Evolutionary conservation across 2,797 vertebrate species (phyloP).

Genomic region (Mus caroli): DNA sequence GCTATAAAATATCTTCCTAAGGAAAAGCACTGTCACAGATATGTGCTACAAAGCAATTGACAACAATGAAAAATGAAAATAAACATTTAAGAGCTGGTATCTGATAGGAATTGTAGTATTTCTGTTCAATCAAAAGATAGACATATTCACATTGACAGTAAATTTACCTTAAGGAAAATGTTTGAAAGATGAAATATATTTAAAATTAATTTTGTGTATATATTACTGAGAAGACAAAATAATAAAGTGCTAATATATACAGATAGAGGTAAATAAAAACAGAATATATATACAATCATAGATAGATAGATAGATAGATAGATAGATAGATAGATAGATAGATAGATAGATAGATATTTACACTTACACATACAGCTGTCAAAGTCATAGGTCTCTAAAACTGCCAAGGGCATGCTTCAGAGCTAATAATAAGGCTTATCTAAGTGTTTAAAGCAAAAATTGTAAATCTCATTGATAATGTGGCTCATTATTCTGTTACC

Average conservation of each 20-base stretch:
- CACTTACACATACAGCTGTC: background rate
- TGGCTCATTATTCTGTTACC: background rate
- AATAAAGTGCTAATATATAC: background rate
- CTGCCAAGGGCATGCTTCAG: background rate
- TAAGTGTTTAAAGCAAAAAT: background rate
- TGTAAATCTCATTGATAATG: background rate
- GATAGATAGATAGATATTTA: no score
- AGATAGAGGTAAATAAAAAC: background rate
- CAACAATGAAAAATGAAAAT: conserved; percentile 46
- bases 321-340: no score
- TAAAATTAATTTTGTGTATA: background rate
- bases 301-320: no score
- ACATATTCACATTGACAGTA: background rate
- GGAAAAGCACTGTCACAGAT: background rate
- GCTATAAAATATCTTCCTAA: conserved; percentile 23
- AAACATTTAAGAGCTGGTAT: background rate
- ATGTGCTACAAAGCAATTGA: background rate
- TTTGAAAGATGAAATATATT: background rate
- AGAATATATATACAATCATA: background rate
- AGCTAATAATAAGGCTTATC: background rate
- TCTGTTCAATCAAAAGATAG: background rate
- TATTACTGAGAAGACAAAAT: background rate
- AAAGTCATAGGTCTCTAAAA: background rate
- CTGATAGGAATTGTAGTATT: background rate
- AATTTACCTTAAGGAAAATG: background rate